Base-by-base conservation (phyloP, 2,888 invertebrate genomes). In the Melanargia galathea region DNA sequence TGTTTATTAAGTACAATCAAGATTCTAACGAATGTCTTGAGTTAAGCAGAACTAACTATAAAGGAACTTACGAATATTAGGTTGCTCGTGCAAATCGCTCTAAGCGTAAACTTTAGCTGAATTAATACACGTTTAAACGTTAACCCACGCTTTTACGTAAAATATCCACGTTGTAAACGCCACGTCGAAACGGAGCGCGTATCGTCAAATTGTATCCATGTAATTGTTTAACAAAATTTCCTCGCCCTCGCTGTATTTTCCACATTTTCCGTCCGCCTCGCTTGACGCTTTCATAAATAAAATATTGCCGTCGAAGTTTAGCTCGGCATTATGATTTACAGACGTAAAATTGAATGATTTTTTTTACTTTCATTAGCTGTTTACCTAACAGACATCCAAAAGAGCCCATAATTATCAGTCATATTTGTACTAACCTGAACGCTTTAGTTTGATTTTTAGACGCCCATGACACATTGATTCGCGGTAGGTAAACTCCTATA, bases 211-310 rank as follows among this genome's bases (percentile, higher is more conserved):
- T 55, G 16, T 55, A 43, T 43, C 43, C 55, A 43, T 55, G 26
- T 55, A 55, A 55, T 43, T 55, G 55, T 43, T n/a, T 55, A 43
- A 43, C 55, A 18, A 24, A 43, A 55, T 55, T 55, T 40, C 40
- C 40, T 55, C 52, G 20, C 55, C 22, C 16, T 55, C 26, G 43
- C 43, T 24, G 38, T 40, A 55, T 55, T 55, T 54, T 43, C 26
- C 55, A 11, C 43, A 43, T 43, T 55, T 55, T 55, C 55, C 55
- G 10, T 24, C 40, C 11, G 26, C 55, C 26, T 43, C 55, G 40
- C 55, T 43, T 26, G 40, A 43, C 40, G 43, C 40, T 43, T 24
- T 10, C 26, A n/a, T 55, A 26, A 55, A 40, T 43, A 43, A 55
- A 55, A 43, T 43, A 55, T 55, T 24, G 26, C 40, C 16, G 43